These are phyloP conservation scores for Todus mexicanus DNA, from an alignment of 2,797 vertebrate genomes.

Conservation along the genomic window DNA sequence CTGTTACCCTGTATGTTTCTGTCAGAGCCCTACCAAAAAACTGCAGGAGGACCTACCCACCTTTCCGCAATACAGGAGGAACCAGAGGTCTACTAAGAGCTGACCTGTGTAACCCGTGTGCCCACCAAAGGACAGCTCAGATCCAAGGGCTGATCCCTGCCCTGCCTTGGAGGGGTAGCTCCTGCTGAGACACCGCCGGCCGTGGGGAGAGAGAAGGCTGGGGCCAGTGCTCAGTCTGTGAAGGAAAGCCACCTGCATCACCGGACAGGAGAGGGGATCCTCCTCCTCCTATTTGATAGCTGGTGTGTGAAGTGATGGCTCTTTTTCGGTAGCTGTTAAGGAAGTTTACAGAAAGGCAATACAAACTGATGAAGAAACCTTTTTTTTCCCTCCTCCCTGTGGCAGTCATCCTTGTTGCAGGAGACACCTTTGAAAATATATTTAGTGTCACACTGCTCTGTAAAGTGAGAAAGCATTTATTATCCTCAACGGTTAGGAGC, in stretches of 20 bases:
- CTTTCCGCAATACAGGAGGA: not conserved
- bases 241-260: not conserved
- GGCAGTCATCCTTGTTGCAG: not conserved
- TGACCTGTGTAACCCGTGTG: not conserved
- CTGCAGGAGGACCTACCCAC: not conserved
- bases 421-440: constrained; percentile 21
- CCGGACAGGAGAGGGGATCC: not conserved
- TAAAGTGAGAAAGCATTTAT: constrained; percentile 28
- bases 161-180: not conserved
- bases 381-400: not conserved
- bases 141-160: not conserved
- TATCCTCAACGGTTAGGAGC: not conserved
- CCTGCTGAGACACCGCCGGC: not conserved
- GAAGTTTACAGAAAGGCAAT: not conserved
- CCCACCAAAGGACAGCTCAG: not conserved
- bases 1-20: not conserved
- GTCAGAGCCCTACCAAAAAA: not conserved
- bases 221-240: not conserved
- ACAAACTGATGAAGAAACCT: not conserved
- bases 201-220: not conserved
- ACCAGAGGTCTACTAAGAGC: not conserved
- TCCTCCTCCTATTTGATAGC: not conserved
- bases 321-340: not conserved
- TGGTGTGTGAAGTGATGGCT: not conserved
- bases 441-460: not conserved